Evolutionary conservation across 2,888 invertebrate species (phyloP).

Genomic region (Scelioninae gen. 2): DNA sequence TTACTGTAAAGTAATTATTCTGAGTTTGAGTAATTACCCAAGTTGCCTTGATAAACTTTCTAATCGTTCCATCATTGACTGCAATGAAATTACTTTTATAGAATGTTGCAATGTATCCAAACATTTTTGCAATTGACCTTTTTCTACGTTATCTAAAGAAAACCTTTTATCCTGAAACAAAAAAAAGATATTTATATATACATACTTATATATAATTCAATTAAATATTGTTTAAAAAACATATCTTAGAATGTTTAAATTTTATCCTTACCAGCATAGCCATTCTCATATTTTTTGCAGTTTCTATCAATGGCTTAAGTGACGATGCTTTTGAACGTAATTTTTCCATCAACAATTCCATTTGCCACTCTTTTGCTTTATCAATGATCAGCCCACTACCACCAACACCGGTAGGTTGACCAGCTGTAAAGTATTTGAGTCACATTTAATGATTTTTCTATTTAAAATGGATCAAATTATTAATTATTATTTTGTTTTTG

Average conservation of each 20-base stretch:
- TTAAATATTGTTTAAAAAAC: too few species aligned
- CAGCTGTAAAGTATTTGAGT: slow-evolving; percentile 66
- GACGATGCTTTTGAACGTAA: slow-evolving; percentile 89
- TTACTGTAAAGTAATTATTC: too few species aligned
- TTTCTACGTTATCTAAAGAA: slow-evolving; percentile 89
- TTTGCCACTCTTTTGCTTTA: slow-evolving; percentile 85
- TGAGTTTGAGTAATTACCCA: too few species aligned
- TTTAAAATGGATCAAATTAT: neutral
- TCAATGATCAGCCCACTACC: slow-evolving; percentile 72
- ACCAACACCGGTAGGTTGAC: slow-evolving; percentile 64
- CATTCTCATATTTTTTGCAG: slow-evolving; percentile 91
- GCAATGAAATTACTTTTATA: slow-evolving; percentile 93
- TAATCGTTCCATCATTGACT: slow-evolving; percentile 93
- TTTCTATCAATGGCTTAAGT: slow-evolving; percentile 88
- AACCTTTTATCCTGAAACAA: slow-evolving; percentile 87
- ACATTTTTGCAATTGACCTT: slow-evolving; percentile 91
- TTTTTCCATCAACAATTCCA: slow-evolving; percentile 94
- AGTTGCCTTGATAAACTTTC: slow-evolving; percentile 93
- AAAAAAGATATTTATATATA: neutral
- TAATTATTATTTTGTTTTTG: neutral
- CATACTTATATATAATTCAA: neutral
- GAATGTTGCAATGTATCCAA: slow-evolving; percentile 94
- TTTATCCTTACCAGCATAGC: slow-evolving; percentile 84
- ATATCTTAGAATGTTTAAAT: too few species aligned
- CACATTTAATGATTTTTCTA: neutral